Evolutionary conservation across 2,888 invertebrate genomes (phyloP).

Genomic region (Hemicrepidius hirtus): DNA sequence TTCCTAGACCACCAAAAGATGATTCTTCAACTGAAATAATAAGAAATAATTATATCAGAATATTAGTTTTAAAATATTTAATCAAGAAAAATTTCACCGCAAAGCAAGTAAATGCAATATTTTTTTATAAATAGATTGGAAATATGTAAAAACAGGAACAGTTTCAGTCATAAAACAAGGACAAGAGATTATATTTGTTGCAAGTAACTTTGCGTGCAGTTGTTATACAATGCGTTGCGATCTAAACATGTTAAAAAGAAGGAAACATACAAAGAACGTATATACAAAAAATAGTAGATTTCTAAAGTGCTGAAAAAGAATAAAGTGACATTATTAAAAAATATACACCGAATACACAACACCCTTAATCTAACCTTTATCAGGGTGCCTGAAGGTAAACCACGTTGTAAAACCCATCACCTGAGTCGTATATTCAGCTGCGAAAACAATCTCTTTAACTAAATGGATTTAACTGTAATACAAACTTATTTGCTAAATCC

Average conservation of each 20-base stretch:
- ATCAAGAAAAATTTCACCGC: neutral
- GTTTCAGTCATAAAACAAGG: constrained; percentile 21
- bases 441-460: constrained; percentile 56
- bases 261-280: constrained; percentile 27
- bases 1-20: constrained; percentile 63
- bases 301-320: constrained; percentile 44
- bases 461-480: constrained; percentile 30
- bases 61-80: neutral
- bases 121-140: neutral
- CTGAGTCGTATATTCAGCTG: constrained; percentile 68
- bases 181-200: neutral
- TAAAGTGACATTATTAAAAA: constrained; percentile 39
- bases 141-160: constrained; percentile 15
- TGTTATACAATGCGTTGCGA: constrained; percentile 24
- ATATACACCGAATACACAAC: constrained; percentile 39
- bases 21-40: constrained; percentile 69
- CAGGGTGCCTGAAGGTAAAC: constrained; percentile 73
- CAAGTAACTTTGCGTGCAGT: constrained; percentile 17
- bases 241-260: constrained; percentile 4
- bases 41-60: constrained; percentile 27
- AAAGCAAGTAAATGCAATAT: constrained; percentile 32
- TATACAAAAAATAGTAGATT: constrained; percentile 37
- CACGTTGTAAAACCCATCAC: constrained; percentile 75
- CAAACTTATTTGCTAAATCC: constrained; percentile 5
- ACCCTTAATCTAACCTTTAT: constrained; percentile 72